phyloP scores from a whole-genome alignment of 2,113 vertebrate genomes.

The Melozone crissalis region DNA sequence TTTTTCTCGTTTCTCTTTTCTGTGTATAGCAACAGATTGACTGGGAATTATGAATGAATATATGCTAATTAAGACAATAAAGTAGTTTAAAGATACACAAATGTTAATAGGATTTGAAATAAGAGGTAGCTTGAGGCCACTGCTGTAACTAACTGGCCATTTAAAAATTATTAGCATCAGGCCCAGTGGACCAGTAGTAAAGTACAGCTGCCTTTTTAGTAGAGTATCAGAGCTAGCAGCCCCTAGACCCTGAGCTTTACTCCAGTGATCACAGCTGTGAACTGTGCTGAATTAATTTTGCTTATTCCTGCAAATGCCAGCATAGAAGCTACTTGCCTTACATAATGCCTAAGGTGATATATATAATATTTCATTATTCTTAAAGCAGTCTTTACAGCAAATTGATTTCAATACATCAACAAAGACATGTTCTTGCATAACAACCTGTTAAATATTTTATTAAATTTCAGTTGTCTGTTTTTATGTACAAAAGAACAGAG shows the following conservation, averaged over 20 bases:
- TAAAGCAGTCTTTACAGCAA: conserved; percentile 3
- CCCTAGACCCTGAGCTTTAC: not conserved
- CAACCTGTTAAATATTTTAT: conserved; percentile 14
- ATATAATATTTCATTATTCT: conserved; percentile 22
- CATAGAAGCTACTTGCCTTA: conserved; percentile 17
- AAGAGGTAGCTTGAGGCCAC: conserved; percentile 53
- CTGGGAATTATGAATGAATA: conserved; percentile 51
- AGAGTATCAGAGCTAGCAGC: not conserved
- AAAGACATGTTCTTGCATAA: not conserved
- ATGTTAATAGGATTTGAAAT: conserved; percentile 59
- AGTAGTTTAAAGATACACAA: conserved; percentile 58
- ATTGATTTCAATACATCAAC: conserved; percentile 1
- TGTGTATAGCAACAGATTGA: not conserved
- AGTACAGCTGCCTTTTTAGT: conserved; percentile 21
- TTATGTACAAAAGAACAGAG: not conserved
- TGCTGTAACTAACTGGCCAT: conserved; percentile 59
- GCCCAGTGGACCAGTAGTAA: conserved; percentile 28
- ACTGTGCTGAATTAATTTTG: conserved; percentile 20
- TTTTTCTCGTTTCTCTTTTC: not conserved
- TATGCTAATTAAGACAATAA: conserved; percentile 64
- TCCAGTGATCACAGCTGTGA: conserved; percentile 24
- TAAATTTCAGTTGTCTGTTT: not conserved
- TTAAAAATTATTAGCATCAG: conserved; percentile 68
- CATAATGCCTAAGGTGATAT: not conserved
- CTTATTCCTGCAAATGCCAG: conserved; percentile 16